Percentiles rank a stretch among this genome's conserved stretches.
Conservation (phyloP, 1,140 invertebrate genomes). For the Caenorhabditis remanei region DNA sequence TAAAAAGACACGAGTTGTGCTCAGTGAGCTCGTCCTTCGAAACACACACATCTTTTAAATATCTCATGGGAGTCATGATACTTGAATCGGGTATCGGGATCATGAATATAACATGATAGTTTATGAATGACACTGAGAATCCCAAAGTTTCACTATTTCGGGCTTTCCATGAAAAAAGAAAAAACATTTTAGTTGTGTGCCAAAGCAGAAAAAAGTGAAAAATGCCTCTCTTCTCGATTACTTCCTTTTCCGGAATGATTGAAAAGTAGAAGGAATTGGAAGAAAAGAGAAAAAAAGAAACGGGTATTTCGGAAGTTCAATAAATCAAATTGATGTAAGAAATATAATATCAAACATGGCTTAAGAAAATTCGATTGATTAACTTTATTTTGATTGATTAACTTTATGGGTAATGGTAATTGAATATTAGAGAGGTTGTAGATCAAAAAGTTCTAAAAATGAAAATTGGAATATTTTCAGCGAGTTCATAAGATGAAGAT, state of each 20-base stretch:
- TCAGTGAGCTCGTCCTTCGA: neutral
- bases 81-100: neutral
- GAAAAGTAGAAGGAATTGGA: neutral
- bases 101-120: neutral
- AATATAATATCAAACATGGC: neutral
- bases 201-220: neutral
- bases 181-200: neutral
- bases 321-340: constrained; percentile 27
- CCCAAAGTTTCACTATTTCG: neutral
- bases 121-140: neutral
- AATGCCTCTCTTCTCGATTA: neutral
- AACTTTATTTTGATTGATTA: too few species aligned
- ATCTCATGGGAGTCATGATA: neutral
- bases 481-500: too few species aligned
- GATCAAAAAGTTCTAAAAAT: too few species aligned
- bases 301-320: neutral
- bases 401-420: too few species aligned
- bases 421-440: too few species aligned
- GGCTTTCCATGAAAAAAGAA: neutral
- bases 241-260: constrained; percentile 31
- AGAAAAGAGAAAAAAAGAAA: neutral
- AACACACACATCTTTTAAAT: neutral
- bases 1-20: constrained; percentile 16
- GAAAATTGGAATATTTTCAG: too few species aligned
- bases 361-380: too few species aligned